Percentiles rank a stretch among this genome's conserved stretches.
phyloP scores from a whole-genome alignment of 2,797 vertebrate species.

The Poecilia picta region DNA sequence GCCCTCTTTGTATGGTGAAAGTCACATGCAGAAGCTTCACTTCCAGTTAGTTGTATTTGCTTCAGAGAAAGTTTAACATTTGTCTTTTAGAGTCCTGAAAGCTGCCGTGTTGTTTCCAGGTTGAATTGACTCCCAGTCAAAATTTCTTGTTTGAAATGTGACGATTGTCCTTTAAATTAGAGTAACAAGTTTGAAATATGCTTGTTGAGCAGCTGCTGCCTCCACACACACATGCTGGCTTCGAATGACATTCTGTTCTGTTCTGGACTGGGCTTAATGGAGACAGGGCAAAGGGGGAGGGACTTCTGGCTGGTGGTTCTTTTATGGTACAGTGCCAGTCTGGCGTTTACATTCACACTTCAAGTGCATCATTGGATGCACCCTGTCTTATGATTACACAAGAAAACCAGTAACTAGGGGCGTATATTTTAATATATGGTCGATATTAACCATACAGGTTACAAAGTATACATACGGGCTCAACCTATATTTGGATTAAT shows the following conservation, averaged over 20 bases:
- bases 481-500: background rate
- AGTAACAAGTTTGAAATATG: slow-evolving; percentile 50
- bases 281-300: slow-evolving; percentile 52
- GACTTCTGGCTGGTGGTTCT: slow-evolving; percentile 37
- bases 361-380: background rate
- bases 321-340: slow-evolving; percentile 22
- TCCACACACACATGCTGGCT: slow-evolving; percentile 58
- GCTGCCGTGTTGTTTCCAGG: slow-evolving; percentile 15
- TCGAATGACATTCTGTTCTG: slow-evolving; percentile 71
- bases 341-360: background rate
- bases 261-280: slow-evolving; percentile 55
- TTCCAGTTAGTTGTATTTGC: slow-evolving; percentile 22
- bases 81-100: slow-evolving; percentile 26
- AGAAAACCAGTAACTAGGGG: background rate
- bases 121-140: slow-evolving; percentile 13
- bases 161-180: slow-evolving; percentile 49
- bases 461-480: background rate
- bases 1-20: slow-evolving; percentile 11
- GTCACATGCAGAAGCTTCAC: slow-evolving; percentile 15
- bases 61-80: slow-evolving; percentile 25
- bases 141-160: slow-evolving; percentile 20
- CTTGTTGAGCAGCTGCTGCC: slow-evolving; percentile 65
- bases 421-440: background rate
- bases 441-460: background rate
- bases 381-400: background rate